Conservation (phyloP, 1,140 invertebrate genomes). For the Drosophila lacertosa region DNA sequence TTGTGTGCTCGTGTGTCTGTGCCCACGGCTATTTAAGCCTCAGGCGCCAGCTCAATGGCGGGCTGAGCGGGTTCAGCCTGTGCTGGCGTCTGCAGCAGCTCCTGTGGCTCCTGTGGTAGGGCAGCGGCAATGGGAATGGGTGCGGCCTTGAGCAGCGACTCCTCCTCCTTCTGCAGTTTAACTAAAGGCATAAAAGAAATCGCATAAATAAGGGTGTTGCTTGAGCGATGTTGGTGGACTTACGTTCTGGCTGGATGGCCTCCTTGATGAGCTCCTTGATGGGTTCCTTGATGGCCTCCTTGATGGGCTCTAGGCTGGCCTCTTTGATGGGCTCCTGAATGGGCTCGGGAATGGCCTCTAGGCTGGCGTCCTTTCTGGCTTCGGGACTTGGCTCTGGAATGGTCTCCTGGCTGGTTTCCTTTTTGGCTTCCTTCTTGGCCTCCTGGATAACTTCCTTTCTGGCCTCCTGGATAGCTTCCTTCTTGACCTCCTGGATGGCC, state of each 20-base stretch:
- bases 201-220: not conserved
- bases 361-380: not conserved
- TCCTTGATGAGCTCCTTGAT: conserved; percentile 36
- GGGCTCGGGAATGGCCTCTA: not conserved
- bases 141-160: conserved; percentile 46
- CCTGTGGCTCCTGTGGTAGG: conserved; percentile 23
- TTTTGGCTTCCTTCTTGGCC: conserved; percentile 11
- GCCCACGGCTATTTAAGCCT: conserved; percentile 20
- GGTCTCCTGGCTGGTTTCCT: conserved; percentile 25
- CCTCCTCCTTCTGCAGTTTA: conserved; percentile 19
- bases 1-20: not conserved
- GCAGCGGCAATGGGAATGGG: conserved; percentile 17
- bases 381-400: not conserved
- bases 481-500: not conserved
- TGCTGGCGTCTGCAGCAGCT: conserved; percentile 31
- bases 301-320: conserved; percentile 12
- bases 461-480: not conserved
- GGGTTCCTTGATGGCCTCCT: conserved; percentile 29
- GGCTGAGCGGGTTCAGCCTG: conserved; percentile 34
- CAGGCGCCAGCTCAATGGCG: conserved; percentile 34
- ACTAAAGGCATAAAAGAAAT: not conserved
- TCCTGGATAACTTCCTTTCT: conserved; percentile 13
- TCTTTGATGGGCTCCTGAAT: not conserved
- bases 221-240: conserved; percentile 21
- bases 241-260: conserved; percentile 33